A percentile compares a stretch with the other conserved stretches of the same genome.
Conservation (phyloP, 2,888 invertebrate genomes). For the Cistogaster globosa region DNA sequence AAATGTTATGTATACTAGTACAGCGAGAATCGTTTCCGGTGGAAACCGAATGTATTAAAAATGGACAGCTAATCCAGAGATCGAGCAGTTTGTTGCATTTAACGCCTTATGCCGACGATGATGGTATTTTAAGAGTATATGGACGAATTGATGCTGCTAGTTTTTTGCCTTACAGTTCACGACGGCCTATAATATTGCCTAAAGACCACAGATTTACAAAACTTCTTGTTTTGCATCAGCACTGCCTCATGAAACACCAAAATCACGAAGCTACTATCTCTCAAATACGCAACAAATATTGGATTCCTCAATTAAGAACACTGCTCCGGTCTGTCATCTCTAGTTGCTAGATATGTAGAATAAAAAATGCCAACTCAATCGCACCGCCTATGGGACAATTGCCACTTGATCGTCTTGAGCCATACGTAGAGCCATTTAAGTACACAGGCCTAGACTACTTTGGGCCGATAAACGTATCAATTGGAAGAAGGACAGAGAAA, state of each 20-base stretch:
- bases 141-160: conserved; percentile 63
- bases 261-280: conserved; percentile 62
- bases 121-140: conserved; percentile 28
- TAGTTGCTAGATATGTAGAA: conserved; percentile 52
- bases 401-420: conserved; percentile 42
- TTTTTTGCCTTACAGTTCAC: conserved; percentile 47
- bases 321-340: conserved; percentile 39
- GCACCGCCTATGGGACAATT: conserved; percentile 67
- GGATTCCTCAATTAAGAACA: conserved; percentile 48
- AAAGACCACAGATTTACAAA: conserved; percentile 52
- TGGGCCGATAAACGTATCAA: conserved; percentile 41
- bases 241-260: conserved; percentile 61
- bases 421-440: conserved; percentile 28
- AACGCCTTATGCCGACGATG: conserved; percentile 11
- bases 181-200: conserved; percentile 64
- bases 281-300: conserved; percentile 48
- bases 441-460: conserved; percentile 58
- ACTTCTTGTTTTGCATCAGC: conserved; percentile 41
- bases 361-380: conserved; percentile 38
- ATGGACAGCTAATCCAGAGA: conserved; percentile 8
- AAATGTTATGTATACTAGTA: neutral
- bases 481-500: conserved; percentile 52
- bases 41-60: conserved; percentile 4
- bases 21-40: conserved; percentile 9
- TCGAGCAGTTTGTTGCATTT: conserved; percentile 3